Evolutionary conservation across 2,888 invertebrate genomes (phyloP), one percentile per base, ranked within the genome.

Genomic region (Cecidostiba fungosa): DNA sequence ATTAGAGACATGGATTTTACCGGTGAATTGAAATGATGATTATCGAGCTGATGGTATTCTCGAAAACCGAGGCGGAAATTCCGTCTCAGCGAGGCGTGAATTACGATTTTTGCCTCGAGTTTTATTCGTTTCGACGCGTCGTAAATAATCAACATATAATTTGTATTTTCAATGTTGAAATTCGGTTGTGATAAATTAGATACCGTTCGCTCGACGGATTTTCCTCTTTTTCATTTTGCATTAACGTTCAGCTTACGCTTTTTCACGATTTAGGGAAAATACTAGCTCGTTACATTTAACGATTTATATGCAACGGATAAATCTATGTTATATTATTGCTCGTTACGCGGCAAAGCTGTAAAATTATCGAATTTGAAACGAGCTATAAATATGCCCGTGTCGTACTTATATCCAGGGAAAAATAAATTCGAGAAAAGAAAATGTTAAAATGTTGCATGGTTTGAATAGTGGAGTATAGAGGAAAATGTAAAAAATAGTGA

Each of bases 91-190:
- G 77, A 77, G 23, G 77, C 62, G 59, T 77, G 62, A 77, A 77
- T 77, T 62, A 39, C 62, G 62, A 62, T 77, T 77, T 77, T 77
- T 76, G n/a, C 76, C 54, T 36, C 29, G 32, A 54, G 19, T 76
- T 77, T 36, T 39, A 77, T 77, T 62, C 19, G 26, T 43, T 62
- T 39, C 23, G 62, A 16, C 1, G 39, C 14, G 16, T 77, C 62
- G 62, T 62, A 39, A 62, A 77, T 62, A 77, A 77, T 14, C 23
- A 14, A 2, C 43, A 26, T 59, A 23, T 39, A 59, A 77, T 77
- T 19, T 76, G 32, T 32, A 54, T 76, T 36, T 62, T 62, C 77
- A 62, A 77, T 62, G 36, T 39, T 39, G n/a, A 36, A 36, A 62
- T 77, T 43, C 6, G 19, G 0, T 14, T 36, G 77, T 39, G 26